phyloP scores from a whole-genome alignment of 1,140 invertebrate species.

The Drosophila nasuta region DNA sequence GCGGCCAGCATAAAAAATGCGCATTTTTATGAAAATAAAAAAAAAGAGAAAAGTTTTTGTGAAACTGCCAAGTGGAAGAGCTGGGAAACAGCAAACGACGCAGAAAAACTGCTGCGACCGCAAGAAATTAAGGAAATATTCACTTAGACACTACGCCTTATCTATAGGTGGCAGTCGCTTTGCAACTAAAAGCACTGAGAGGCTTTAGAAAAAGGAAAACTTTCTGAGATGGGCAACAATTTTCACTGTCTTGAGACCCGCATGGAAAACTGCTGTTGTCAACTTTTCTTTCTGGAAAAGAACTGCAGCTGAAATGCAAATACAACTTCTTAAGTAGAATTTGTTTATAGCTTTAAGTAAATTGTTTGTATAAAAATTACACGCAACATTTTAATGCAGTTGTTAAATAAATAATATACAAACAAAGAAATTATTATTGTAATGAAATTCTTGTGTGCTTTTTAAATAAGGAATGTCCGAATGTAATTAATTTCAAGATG shows the following conservation, averaged over 20 bases:
- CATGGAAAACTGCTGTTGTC: slow-evolving; percentile 1
- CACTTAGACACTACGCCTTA: slow-evolving; percentile 63
- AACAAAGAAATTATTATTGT: background rate
- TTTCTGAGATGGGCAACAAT: background rate
- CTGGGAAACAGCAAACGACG: slow-evolving; percentile 37
- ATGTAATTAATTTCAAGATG: slow-evolving; percentile 12
- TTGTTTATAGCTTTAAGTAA: slow-evolving; percentile 1
- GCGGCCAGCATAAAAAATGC: slow-evolving; percentile 45
- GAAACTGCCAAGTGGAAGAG: slow-evolving; percentile 39
- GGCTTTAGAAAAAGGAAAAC: background rate
- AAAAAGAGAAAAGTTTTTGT: slow-evolving; percentile 43
- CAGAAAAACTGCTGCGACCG: slow-evolving; percentile 69
- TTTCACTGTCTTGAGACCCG: background rate
- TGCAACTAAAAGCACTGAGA: slow-evolving; percentile 15
- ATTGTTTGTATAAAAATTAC: background rate
- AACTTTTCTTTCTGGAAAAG: slow-evolving; percentile 4
- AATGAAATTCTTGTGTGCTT: background rate
- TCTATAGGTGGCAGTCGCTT: slow-evolving; percentile 36
- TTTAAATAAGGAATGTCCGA: background rate
- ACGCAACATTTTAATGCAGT: too few species aligned
- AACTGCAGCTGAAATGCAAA: slow-evolving; percentile 37
- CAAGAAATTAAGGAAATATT: slow-evolving; percentile 75
- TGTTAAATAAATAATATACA: too few species aligned
- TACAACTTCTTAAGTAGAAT: slow-evolving; percentile 8
- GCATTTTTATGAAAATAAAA: slow-evolving; percentile 41